A percentile compares a stretch with the other conserved stretches of the same genome.
phyloP scores from a whole-genome alignment of 1,140 invertebrate genomes.

The Linepithema humile region DNA sequence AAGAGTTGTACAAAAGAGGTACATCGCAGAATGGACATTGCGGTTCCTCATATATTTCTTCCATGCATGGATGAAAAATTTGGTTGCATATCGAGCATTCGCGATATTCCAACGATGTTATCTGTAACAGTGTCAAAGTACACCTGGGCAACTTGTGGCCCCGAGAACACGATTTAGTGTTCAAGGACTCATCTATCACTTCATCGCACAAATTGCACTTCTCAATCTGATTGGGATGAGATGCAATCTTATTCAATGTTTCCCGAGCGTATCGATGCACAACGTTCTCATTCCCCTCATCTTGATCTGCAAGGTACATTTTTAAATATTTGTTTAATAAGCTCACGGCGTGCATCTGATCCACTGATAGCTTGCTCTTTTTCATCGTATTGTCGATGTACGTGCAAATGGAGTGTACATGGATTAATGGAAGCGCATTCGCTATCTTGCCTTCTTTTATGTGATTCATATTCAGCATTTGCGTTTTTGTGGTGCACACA shows the following conservation, averaged over 20 bases:
- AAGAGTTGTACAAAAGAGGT: slow-evolving; percentile 72
- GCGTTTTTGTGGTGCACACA: slow-evolving; percentile 73
- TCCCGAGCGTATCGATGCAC: slow-evolving; percentile 44
- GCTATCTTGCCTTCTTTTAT: slow-evolving; percentile 72
- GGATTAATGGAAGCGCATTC: slow-evolving; percentile 76
- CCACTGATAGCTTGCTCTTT: slow-evolving; percentile 51
- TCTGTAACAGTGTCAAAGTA: slow-evolving; percentile 78
- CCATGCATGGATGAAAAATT: slow-evolving; percentile 79
- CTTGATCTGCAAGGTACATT: slow-evolving; percentile 75
- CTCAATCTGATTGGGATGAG: slow-evolving; percentile 59
- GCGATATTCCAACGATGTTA: slow-evolving; percentile 74
- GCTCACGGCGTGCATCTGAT: slow-evolving; percentile 68
- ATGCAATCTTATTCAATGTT: slow-evolving; percentile 52
- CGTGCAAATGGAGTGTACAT: slow-evolving; percentile 71
- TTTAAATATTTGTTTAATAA: slow-evolving; percentile 78
- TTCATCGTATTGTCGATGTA: slow-evolving; percentile 67
- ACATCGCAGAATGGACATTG: slow-evolving; percentile 80
- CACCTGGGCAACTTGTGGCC: slow-evolving; percentile 81
- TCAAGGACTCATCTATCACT: slow-evolving; percentile 74
- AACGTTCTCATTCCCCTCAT: slow-evolving; percentile 61
- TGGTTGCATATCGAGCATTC: slow-evolving; percentile 77
- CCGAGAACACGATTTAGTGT: slow-evolving; percentile 67
- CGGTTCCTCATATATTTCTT: slow-evolving; percentile 72
- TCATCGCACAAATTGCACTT: slow-evolving; percentile 76
- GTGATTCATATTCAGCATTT: slow-evolving; percentile 54